phyloP scores from a whole-genome alignment of 2,797 vertebrate genomes.

The Molossus alvarezi region DNA sequence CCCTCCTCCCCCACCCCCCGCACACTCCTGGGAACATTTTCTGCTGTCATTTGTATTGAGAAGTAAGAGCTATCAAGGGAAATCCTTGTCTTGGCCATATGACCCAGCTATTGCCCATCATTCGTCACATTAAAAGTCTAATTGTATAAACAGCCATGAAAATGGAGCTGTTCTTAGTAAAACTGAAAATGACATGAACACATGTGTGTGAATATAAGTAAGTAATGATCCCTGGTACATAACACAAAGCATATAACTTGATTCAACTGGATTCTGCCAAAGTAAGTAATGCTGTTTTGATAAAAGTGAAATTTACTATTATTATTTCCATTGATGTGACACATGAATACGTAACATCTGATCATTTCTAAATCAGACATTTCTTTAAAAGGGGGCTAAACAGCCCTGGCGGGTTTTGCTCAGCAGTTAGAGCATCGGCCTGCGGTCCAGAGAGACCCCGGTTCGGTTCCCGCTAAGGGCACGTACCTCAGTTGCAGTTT shows the following conservation, averaged over 20 bases:
- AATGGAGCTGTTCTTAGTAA: constrained; percentile 68
- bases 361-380: constrained; percentile 5
- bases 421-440: too few relatives aligned
- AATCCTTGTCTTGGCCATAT: constrained; percentile 71
- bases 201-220: not conserved
- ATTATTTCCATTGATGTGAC: not conserved
- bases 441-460: too few relatives aligned
- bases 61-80: constrained; percentile 78
- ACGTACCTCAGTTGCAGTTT: too few relatives aligned
- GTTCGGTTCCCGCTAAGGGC: too few relatives aligned
- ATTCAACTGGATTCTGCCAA: not conserved
- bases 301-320: not conserved
- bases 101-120: constrained; percentile 73
- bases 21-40: not conserved
- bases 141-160: constrained; percentile 73
- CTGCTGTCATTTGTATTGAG: constrained; percentile 71
- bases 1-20: not conserved
- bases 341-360: not conserved
- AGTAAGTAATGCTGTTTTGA: not conserved
- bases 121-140: constrained; percentile 76
- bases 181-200: constrained; percentile 23
- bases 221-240: not conserved
- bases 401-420: not conserved
- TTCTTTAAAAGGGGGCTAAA: constrained; percentile 15
- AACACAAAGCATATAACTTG: rapidly evolving